phyloP scores from a whole-genome alignment of 2,797 vertebrate genomes.

The Myoxocephalus aenaeus region DNA sequence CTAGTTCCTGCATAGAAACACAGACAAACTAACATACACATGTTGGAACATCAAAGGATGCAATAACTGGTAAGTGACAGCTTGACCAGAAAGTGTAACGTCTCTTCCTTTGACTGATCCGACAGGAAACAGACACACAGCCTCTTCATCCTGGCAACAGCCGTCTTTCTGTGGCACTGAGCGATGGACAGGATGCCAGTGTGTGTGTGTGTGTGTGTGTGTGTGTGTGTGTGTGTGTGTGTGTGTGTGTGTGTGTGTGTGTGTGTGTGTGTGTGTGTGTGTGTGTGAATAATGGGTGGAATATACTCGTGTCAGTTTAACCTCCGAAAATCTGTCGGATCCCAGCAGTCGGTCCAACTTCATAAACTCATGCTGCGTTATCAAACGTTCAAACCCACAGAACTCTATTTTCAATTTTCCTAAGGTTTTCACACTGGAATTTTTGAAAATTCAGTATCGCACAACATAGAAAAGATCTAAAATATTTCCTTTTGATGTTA shows the following conservation, averaged over 20 bases:
- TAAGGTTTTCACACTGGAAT: background rate
- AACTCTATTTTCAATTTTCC: slow-evolving; percentile 20
- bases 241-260: background rate
- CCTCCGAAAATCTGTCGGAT: slow-evolving; percentile 34
- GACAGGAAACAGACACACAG: slow-evolving; percentile 69
- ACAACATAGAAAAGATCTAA: background rate
- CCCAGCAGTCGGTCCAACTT: slow-evolving; percentile 33
- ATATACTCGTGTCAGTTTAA: slow-evolving; percentile 46
- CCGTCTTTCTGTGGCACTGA: slow-evolving; percentile 53
- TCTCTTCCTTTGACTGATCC: slow-evolving; percentile 65
- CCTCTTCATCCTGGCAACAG: slow-evolving; percentile 77
- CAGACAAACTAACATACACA: background rate
- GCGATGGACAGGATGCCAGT: slow-evolving; percentile 65
- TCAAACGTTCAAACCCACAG: slow-evolving; percentile 17
- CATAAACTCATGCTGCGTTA: slow-evolving; percentile 3
- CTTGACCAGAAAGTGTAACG: slow-evolving; percentile 69
- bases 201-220: slow-evolving; percentile 8
- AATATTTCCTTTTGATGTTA: background rate
- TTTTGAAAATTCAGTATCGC: background rate
- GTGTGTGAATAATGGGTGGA: slow-evolving; percentile 38
- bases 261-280: slow-evolving; percentile 11
- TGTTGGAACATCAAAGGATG: slow-evolving; percentile 42
- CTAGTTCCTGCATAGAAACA: background rate
- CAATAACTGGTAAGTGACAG: slow-evolving; percentile 55
- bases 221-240: slow-evolving; percentile 27